Base-by-base conservation (phyloP, 2,113 vertebrate species). In the Nerophis lumbriciformis region DNA sequence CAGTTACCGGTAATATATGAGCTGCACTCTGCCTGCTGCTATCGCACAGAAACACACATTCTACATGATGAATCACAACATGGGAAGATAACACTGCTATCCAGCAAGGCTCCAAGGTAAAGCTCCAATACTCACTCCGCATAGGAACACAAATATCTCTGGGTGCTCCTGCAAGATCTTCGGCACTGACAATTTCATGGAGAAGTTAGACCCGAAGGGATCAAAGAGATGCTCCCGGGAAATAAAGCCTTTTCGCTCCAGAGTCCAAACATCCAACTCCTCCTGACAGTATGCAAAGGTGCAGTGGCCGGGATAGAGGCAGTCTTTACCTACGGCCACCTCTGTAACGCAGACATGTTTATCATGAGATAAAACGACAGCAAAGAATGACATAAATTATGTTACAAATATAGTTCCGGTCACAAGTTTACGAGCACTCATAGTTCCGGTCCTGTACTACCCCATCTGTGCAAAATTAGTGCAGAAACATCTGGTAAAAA, bases 211-310 rank as follows among this genome's bases (percentile, higher is more conserved):
- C 28, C 94, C 94, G 3, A 84, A 88, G 9, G 91, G 90, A 69
- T 91, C 90, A 44, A 96, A 98, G 53, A 99, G 92, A 36, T 92
- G 82, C 58, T 98, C 97, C 45, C 96, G 89, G 59, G 91, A 95
- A 64, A 99, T 94, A 0, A 94, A 93, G 6, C 95, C 96, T 71
- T 95, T 99, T 54, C 97, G 92, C 82, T 99, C 97, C 78, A 97
- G 77, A 0, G 94, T 94, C 97, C 97, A 99, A 63, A 99, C 90
- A 1, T 99, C 97, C 14, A 99, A 98, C 88, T 99, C 97, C 75
- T 99, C 97, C 67, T 98, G 95, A 85, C 94, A 97, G 52, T 99
- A 98, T 0, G 96, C 96, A 80, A 99, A 99, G 0, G 96, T 98
- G 81, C 97, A 99, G 15, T 97, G 93, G 19, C 95, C 95, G 6